Conservation (phyloP, 2,113 vertebrate species). For the Strix uralensis region DNA sequence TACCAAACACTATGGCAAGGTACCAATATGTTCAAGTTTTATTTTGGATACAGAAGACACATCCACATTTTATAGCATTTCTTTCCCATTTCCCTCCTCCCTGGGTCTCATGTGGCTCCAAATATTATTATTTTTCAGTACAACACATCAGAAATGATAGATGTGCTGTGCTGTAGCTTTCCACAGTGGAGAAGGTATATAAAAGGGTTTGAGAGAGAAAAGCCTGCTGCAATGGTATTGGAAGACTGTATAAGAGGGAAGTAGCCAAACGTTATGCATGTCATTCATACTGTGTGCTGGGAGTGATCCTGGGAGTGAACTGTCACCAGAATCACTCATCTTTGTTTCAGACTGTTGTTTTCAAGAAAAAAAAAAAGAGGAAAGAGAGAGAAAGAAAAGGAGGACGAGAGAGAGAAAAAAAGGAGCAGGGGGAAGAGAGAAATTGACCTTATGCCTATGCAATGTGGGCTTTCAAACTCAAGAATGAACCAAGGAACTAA, state of each 20-base stretch:
- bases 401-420: not conserved
- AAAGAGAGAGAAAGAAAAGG: not conserved
- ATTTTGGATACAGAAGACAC: slow-evolving; percentile 47
- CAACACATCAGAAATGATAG: not conserved
- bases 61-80: not conserved
- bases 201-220: not conserved
- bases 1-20: slow-evolving; percentile 22
- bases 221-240: not conserved
- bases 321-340: not conserved
- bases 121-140: not conserved
- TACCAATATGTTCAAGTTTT: slow-evolving; percentile 24
- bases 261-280: not conserved
- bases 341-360: not conserved
- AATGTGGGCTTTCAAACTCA: not conserved
- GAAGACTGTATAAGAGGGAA: not conserved
- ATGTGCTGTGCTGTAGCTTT: slow-evolving; percentile 2
- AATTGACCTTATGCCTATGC: not conserved
- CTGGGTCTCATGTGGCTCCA: not conserved
- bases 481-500: not conserved
- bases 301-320: not conserved
- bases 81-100: not conserved
- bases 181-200: not conserved
- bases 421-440: not conserved
- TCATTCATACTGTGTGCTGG: not conserved
- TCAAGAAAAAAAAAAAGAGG: not conserved